These are phyloP conservation scores for Perccottus glenii DNA, from an alignment of 2,113 vertebrate species.

Conservation along the genomic window DNA sequence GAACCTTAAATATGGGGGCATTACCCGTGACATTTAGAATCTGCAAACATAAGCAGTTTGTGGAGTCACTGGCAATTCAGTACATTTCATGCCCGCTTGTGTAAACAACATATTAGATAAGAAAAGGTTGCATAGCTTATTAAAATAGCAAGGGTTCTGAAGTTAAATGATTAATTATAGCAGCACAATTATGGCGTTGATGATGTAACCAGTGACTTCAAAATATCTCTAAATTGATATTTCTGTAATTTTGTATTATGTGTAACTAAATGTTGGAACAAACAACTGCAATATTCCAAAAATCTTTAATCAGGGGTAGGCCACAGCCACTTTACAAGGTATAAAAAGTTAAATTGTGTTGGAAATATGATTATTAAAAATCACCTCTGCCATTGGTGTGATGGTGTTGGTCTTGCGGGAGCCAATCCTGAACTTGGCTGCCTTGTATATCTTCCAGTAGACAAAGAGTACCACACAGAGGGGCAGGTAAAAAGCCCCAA, in stretches of 20 bases:
- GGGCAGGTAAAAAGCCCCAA: constrained; percentile 94
- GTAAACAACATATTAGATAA: background rate
- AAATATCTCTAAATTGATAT: background rate
- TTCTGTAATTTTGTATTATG: background rate
- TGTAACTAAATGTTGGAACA: background rate
- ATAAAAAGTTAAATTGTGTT: background rate
- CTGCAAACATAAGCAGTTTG: background rate
- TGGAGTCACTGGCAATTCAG: background rate
- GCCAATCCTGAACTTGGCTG: constrained; percentile 90
- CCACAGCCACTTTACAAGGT: background rate
- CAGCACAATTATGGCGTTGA: background rate
- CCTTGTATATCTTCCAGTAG: constrained; percentile 99
- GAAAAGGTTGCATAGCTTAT: background rate
- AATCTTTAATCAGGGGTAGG: no score
- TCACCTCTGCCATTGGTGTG: constrained; percentile 85
- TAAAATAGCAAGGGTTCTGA: background rate
- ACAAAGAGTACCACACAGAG: constrained; percentile 96
- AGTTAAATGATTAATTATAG: background rate
- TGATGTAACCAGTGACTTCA: no score
- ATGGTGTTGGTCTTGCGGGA: constrained; percentile 89
- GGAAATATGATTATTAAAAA: constrained; percentile 21
- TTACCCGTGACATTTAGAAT: constrained; percentile 1
- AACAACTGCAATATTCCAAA: background rate
- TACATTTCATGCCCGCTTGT: background rate
- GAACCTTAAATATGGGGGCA: background rate